Percentiles rank a stretch among this genome's conserved stretches.
Conservation (phyloP, 2,113 vertebrate genomes). For the Indicator maculatus region DNA sequence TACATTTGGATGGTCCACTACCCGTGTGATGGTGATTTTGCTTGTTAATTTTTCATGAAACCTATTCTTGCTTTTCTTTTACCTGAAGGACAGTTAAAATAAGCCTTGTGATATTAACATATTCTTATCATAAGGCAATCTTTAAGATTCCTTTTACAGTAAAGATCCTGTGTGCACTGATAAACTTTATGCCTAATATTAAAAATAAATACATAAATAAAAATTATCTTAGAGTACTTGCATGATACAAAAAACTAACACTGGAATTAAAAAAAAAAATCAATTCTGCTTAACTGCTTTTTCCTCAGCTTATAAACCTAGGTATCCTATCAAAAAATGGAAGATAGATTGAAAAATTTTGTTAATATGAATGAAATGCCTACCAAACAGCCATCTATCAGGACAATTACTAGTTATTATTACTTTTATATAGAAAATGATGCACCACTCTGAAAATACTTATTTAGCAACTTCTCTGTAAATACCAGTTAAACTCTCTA, state of each 20-base stretch:
- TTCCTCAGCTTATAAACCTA: background rate
- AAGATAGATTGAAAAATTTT: background rate
- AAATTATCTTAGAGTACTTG: background rate
- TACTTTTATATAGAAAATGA: background rate
- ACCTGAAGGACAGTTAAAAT: conserved; percentile 11
- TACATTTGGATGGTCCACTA: conserved; percentile 52
- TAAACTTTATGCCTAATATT: background rate
- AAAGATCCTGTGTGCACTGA: background rate
- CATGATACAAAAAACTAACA: background rate
- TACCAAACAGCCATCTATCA: background rate
- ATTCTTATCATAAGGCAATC: background rate
- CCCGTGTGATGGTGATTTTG: conserved; percentile 69
- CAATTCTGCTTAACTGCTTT: background rate
- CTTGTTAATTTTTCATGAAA: conserved; percentile 68
- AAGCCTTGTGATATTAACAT: background rate
- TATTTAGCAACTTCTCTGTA: background rate
- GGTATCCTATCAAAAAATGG: background rate
- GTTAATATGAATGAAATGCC: background rate
- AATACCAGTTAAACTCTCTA: background rate
- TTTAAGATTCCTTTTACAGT: background rate
- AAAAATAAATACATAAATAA: background rate
- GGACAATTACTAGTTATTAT: background rate
- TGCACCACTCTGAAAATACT: background rate
- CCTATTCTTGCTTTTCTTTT: conserved; percentile 44
- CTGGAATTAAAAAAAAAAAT: background rate